Evolutionary conservation across 2,797 vertebrate genomes (phyloP).

Genomic region (Malurus splendens): DNA sequence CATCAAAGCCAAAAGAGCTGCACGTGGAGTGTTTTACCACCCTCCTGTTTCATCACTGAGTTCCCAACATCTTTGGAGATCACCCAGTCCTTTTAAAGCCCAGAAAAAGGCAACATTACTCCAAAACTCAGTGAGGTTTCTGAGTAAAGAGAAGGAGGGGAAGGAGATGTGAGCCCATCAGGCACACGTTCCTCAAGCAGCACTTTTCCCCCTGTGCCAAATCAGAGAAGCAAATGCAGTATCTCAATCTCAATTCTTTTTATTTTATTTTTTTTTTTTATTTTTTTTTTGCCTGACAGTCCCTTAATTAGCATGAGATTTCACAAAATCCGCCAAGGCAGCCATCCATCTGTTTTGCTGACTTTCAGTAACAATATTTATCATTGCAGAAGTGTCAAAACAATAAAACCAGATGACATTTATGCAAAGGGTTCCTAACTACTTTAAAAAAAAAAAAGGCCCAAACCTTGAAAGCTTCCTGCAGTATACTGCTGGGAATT

Average conservation of each 20-base stretch:
- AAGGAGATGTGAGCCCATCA: background rate
- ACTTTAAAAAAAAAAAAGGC: background rate
- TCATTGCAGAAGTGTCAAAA: slow-evolving; percentile 54
- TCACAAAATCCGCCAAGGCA: slow-evolving; percentile 46
- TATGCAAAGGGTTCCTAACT: slow-evolving; percentile 48
- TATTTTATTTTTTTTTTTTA: background rate
- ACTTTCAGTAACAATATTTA: slow-evolving; percentile 62
- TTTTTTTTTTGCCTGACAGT: background rate
- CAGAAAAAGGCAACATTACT: background rate
- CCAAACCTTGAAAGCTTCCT: slow-evolving; percentile 36
- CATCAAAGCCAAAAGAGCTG: background rate
- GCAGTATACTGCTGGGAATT: background rate
- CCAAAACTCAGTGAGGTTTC: background rate
- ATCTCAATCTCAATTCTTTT: background rate
- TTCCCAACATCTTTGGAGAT: background rate
- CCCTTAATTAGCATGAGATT: slow-evolving; percentile 59
- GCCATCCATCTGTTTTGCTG: slow-evolving; percentile 61
- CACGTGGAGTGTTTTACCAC: rapidly evolving
- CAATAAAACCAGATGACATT: slow-evolving; percentile 57
- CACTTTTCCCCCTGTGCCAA: background rate
- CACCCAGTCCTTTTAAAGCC: background rate
- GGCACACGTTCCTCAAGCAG: rapidly evolving
- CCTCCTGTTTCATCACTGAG: background rate
- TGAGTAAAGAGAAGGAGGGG: background rate
- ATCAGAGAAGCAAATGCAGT: background rate